phyloP scores from a whole-genome alignment of 2,888 invertebrate species.

The Lochmaea capreae region DNA sequence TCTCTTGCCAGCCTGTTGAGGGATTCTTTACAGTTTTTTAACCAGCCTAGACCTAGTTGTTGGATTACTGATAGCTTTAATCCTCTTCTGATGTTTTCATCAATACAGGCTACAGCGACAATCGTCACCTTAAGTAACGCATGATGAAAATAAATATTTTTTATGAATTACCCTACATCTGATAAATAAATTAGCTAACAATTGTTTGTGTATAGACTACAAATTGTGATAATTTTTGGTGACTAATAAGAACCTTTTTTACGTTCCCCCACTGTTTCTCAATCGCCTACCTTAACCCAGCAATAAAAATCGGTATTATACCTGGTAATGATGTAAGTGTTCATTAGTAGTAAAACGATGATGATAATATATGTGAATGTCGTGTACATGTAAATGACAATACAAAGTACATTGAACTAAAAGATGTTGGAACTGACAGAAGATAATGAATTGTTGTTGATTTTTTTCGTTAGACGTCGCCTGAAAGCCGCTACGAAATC shows the following conservation, averaged over 20 bases:
- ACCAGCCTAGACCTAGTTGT: too few relatives aligned
- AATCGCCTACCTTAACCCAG: neutral
- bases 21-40: too few relatives aligned
- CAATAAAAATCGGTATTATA: neutral
- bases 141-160: too few relatives aligned
- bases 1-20: too few relatives aligned
- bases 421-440: constrained; percentile 35
- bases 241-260: neutral
- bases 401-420: constrained; percentile 38
- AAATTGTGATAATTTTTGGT: too few relatives aligned
- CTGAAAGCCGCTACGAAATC: constrained; percentile 21
- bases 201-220: too few relatives aligned
- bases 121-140: too few relatives aligned
- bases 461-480: constrained; percentile 36
- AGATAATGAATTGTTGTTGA: constrained; percentile 38
- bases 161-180: too few relatives aligned
- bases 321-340: neutral
- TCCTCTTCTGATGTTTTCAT: too few relatives aligned
- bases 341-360: constrained; percentile 6
- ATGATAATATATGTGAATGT: constrained; percentile 19
- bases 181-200: too few relatives aligned
- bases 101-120: too few relatives aligned
- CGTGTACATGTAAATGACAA: constrained; percentile 26
- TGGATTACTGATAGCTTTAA: too few relatives aligned
- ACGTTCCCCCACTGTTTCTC: neutral